Percentiles rank a stretch among this genome's conserved stretches.
These are phyloP conservation scores for Rousettus leschenaultii DNA, from an alignment of 2,113 vertebrate genomes.

Conservation along the genomic window DNA sequence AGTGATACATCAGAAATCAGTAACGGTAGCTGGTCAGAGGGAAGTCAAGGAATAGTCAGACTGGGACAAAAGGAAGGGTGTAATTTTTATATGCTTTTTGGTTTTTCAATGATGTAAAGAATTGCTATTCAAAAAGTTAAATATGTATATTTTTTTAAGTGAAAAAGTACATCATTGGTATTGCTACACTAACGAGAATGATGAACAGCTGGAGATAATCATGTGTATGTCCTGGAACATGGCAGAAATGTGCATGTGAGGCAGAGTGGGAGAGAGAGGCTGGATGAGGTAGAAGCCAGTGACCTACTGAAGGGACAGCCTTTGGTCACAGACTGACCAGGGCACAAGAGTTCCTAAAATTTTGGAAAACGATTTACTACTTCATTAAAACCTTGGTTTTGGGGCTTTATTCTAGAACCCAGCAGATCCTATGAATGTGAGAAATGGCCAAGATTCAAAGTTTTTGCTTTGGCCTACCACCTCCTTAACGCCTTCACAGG, in stretches of 20 bases:
- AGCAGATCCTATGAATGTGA: neutral
- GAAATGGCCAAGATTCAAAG: neutral
- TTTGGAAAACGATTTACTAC: neutral
- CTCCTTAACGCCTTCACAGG: neutral
- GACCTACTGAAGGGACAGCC: neutral
- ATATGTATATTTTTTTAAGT: neutral
- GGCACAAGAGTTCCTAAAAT: neutral
- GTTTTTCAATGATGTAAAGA: neutral
- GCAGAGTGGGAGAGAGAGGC: neutral
- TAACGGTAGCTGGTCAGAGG: neutral
- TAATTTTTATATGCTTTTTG: neutral
- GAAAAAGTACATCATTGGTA: neutral
- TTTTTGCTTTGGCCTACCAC: neutral
- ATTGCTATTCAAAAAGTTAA: slow-evolving; percentile 5
- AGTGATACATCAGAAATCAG: neutral
- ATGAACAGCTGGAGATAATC: neutral
- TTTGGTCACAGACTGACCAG: neutral
- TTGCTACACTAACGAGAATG: neutral
- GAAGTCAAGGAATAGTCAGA: neutral
- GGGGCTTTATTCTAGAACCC: neutral
- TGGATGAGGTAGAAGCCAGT: neutral
- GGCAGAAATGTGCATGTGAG: accelerated
- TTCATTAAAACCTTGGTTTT: neutral
- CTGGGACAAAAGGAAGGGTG: neutral
- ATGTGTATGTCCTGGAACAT: neutral